Evolutionary conservation across 2,113 vertebrate genomes (phyloP), one percentile per base, ranked within the genome.

Genomic region (Lota lota): DNA sequence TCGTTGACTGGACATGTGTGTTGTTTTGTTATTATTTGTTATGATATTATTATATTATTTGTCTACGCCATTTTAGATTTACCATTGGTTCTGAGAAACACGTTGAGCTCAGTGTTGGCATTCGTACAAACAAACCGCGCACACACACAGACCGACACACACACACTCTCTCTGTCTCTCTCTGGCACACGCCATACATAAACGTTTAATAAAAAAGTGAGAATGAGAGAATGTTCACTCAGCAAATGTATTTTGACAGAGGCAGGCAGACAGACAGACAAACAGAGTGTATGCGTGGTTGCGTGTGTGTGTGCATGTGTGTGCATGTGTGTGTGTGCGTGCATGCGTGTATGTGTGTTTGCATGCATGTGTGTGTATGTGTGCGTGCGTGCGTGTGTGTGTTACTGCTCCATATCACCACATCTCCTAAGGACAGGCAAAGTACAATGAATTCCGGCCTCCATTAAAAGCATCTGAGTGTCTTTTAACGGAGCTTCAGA

Each of bases 221-320:
- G 40, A 47, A 47, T 47, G 40, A 47, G 40, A 47, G 12, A 47
- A 11, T 47, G 6, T 47, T 4, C 40, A 47, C 40, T 47, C 28
- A 33, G 40, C 12, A 47, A 47, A 10, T 11, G 6, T 14, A 10
- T 47, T 10, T 47, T 47, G 10, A 14, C 40, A 2, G 8, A 47
- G 40, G 10, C 40, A 47, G 40, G 22, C 58, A 22, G 6, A 4
- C 58, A 60, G 5, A 12, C 58, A 16, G n/a, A 60, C 58, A 56
- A 18, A 56, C 15, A 18, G 16, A 56, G 60, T 53, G 61, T 56
- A 14, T 63, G 10, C 36, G 28, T 28, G 28, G 28, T 28, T 28
- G 28, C 28, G 28, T 5, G 28, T 28, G 4, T 28, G 28, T n/a
- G n/a, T n/a, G n/a, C n/a, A 80, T 83, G 84, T 85, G 74, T 72